phyloP scores from a whole-genome alignment of 1,140 invertebrate genomes.

The Pseudomyrmex concolor region DNA sequence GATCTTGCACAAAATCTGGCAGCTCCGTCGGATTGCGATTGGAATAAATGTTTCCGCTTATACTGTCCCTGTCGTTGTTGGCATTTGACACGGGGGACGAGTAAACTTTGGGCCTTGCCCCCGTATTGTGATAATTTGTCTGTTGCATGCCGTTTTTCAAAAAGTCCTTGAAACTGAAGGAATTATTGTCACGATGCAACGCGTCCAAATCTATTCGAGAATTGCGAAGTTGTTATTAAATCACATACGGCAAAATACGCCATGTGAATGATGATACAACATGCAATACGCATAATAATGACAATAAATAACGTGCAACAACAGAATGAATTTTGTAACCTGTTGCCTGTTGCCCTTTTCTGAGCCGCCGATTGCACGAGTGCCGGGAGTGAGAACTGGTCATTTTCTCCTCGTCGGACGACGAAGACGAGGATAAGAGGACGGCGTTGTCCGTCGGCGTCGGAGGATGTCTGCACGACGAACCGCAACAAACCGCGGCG shows the following conservation, averaged over 20 bases:
- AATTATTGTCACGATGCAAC: conserved; percentile 88
- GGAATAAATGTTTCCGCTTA: conserved; percentile 73
- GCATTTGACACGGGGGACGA: conserved; percentile 72
- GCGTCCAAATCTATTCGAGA: conserved; percentile 74
- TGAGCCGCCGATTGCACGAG: not conserved
- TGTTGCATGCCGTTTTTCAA: conserved; percentile 85
- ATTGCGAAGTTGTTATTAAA: not conserved
- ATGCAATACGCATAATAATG: too few species aligned
- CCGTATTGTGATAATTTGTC: conserved; percentile 84
- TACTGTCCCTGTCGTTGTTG: conserved; percentile 65
- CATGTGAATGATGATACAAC: conserved; percentile 1
- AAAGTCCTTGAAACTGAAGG: conserved; percentile 93
- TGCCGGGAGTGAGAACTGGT: not conserved
- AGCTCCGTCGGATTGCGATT: conserved; percentile 84
- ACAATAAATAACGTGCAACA: too few species aligned
- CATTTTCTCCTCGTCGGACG: conserved; percentile 61
- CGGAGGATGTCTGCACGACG: not conserved
- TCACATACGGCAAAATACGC: not conserved
- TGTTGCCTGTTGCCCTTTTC: too few species aligned
- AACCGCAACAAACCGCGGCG: not conserved
- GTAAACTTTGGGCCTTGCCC: conserved; percentile 87
- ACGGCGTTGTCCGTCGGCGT: not conserved
- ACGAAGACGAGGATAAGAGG: conserved; percentile 42
- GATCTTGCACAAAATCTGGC: conserved; percentile 88
- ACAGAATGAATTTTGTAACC: too few species aligned